phyloP scores from a whole-genome alignment of 2,888 invertebrate species.

The Pseudococcus viburni region DNA sequence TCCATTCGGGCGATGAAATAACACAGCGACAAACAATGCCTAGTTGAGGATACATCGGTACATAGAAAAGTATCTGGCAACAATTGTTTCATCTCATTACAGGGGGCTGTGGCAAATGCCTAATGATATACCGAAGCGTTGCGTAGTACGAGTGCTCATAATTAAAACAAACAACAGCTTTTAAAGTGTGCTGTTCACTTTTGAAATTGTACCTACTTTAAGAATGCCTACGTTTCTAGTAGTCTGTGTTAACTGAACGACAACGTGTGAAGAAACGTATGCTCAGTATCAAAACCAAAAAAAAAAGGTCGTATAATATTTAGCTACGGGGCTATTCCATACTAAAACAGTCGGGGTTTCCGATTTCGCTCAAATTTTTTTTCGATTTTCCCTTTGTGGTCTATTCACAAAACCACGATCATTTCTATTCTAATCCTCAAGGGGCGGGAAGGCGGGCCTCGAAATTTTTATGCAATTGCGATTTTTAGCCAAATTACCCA shows the following conservation, averaged over 20 bases:
- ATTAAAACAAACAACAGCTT: slow-evolving; percentile 49
- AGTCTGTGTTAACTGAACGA: not conserved
- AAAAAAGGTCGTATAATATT: not conserved
- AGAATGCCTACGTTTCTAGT: not conserved
- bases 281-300: not conserved
- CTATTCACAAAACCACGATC: too few species aligned
- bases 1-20: slow-evolving; percentile 21
- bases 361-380: too few species aligned
- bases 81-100: slow-evolving; percentile 34
- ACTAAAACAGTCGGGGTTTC: too few species aligned
- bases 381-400: too few species aligned
- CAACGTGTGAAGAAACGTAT: not conserved
- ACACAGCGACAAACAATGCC: not conserved
- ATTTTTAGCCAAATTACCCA: too few species aligned
- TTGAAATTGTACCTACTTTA: slow-evolving; percentile 19
- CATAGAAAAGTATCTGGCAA: slow-evolving; percentile 19
- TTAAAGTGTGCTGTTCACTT: slow-evolving; percentile 45
- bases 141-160: not conserved
- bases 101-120: not conserved
- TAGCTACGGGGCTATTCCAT: not conserved
- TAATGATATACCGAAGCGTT: slow-evolving; percentile 27
- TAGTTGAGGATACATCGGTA: not conserved
- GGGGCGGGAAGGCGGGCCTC: too few species aligned
- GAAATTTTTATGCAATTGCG: too few species aligned
- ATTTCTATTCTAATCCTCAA: too few species aligned